Percentiles rank a stretch among this genome's conserved stretches.
phyloP scores from a whole-genome alignment of 2,797 vertebrate genomes.

The Emys orbicularis region DNA sequence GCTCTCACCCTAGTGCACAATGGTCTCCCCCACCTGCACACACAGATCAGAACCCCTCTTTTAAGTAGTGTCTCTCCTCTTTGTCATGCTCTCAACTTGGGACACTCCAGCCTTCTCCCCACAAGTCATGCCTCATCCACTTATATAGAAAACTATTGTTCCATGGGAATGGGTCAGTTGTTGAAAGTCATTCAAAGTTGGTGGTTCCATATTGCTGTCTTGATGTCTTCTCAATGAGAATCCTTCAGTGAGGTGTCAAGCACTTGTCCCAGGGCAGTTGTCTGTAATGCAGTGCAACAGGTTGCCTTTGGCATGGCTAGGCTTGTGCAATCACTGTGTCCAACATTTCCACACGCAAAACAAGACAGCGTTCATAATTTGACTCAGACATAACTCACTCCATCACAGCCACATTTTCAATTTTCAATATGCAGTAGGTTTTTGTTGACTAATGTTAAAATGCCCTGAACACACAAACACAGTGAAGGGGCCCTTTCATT shows the following conservation, averaged over 20 bases:
- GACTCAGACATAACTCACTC: neutral
- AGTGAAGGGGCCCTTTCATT: neutral
- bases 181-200: neutral
- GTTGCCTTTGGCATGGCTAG: neutral
- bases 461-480: neutral
- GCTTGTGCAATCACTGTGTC: neutral
- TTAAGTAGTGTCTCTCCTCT: neutral
- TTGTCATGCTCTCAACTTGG: neutral
- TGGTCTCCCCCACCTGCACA: neutral
- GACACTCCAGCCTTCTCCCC: neutral
- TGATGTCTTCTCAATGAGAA: neutral
- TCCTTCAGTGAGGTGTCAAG: neutral
- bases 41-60: neutral
- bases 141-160: neutral
- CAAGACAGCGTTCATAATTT: neutral
- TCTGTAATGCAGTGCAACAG: neutral
- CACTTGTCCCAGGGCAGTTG: neutral
- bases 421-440: neutral
- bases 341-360: neutral
- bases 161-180: neutral
- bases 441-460: neutral
- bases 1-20: neutral
- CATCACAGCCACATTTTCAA: neutral
- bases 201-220: neutral
- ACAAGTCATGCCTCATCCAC: neutral